Evolutionary conservation across 2,113 vertebrate species (phyloP).

Genomic region (Gulo gulo): DNA sequence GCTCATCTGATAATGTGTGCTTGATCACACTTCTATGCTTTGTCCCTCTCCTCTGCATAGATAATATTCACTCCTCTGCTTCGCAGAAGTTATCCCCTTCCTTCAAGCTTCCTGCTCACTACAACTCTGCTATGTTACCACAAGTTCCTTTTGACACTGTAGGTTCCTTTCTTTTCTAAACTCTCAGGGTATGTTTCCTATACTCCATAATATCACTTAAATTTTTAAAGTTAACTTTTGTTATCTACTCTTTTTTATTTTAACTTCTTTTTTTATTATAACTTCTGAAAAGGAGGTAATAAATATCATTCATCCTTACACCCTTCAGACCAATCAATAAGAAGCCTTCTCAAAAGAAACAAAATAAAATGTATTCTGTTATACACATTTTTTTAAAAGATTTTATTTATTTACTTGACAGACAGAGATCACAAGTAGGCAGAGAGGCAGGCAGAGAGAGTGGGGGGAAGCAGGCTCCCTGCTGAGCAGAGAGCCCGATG

Average conservation of each 20-base stretch:
- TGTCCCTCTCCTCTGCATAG: neutral
- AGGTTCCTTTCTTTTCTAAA: neutral
- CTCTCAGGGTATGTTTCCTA: neutral
- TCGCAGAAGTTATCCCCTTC: neutral
- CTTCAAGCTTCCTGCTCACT: neutral
- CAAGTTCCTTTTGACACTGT: neutral
- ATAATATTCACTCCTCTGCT: neutral
- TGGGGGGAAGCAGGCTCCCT: too few relatives aligned
- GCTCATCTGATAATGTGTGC: neutral
- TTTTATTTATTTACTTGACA: too few relatives aligned
- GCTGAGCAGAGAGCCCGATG: too few relatives aligned
- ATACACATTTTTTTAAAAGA: neutral
- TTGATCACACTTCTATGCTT: neutral
- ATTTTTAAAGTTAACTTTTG: neutral
- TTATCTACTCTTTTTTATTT: neutral
- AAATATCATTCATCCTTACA: neutral
- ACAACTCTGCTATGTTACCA: neutral
- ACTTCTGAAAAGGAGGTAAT: neutral
- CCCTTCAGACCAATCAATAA: neutral
- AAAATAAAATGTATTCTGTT: neutral
- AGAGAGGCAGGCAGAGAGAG: too few relatives aligned
- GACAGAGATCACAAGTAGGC: too few relatives aligned
- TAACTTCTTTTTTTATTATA: neutral
- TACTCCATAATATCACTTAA: neutral
- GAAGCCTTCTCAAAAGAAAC: neutral